These are phyloP conservation scores for Pelagia noctiluca DNA, from an alignment of 30 jellyfish, hydroid and myxozoan genomes.

Conservation along the genomic window DNA sequence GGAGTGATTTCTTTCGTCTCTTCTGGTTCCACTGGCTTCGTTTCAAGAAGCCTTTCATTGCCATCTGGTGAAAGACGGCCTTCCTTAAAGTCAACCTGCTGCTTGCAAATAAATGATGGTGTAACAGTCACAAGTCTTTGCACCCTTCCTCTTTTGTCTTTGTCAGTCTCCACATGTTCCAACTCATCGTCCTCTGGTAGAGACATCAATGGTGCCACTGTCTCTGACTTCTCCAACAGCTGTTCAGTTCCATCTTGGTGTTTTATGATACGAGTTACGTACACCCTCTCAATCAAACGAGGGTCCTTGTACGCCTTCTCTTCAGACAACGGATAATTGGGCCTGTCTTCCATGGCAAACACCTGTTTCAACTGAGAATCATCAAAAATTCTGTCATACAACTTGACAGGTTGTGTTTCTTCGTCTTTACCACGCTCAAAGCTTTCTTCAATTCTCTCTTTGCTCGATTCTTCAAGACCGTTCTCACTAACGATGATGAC, in stretches of 20 bases:
- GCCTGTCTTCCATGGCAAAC: too few species aligned
- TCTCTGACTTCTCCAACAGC: slow-evolving; percentile 73
- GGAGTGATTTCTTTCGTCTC: slow-evolving; percentile 39
- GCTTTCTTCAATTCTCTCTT: slow-evolving; percentile 53
- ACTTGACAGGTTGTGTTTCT: slow-evolving; percentile 7
- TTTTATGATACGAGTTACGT: slow-evolving; percentile 68
- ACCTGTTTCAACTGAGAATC: neutral
- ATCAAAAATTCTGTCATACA: neutral
- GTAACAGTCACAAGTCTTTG: slow-evolving; percentile 41
- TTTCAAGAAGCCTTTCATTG: slow-evolving; percentile 33
- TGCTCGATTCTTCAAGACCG: slow-evolving; percentile 38
- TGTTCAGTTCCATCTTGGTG: slow-evolving; percentile 79
- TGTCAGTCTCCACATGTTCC: slow-evolving; percentile 38
- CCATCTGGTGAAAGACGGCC: slow-evolving; percentile 74
- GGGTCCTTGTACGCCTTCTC: slow-evolving; percentile 51
- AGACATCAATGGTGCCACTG: slow-evolving; percentile 69
- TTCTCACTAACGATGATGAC: slow-evolving; percentile 33
- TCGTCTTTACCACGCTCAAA: slow-evolving; percentile 41
- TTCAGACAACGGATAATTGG: neutral
- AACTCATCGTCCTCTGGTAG: slow-evolving; percentile 73
- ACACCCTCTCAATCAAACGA: slow-evolving; percentile 76
- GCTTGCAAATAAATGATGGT: slow-evolving; percentile 59
- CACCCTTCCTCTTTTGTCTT: slow-evolving; percentile 47
- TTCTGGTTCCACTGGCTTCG: slow-evolving; percentile 11
- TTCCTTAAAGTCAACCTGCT: slow-evolving; percentile 33